Conservation (phyloP, 1,140 invertebrate genomes). For the Antheraea pernyi region DNA sequence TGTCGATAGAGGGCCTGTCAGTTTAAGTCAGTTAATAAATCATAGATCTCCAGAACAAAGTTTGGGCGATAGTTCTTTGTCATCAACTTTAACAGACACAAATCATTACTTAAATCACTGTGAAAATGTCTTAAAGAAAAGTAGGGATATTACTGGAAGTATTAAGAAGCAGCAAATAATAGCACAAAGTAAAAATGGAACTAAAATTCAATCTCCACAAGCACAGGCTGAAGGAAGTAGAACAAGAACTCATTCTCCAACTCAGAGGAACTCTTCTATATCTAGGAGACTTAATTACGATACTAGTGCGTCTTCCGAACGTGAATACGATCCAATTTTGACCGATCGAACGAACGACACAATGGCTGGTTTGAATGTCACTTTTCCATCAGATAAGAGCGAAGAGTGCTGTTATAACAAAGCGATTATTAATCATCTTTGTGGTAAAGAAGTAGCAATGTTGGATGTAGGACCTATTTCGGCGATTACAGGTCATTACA, state of each 20-base stretch:
- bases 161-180: constrained; percentile 43
- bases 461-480: constrained; percentile 11
- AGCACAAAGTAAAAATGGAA: constrained; percentile 23
- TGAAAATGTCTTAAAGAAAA: constrained; percentile 57
- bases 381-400: constrained; percentile 65
- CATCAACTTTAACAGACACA: constrained; percentile 57
- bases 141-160: constrained; percentile 57
- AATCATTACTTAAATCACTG: constrained; percentile 61
- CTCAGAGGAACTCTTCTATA: constrained; percentile 35
- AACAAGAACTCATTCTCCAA: constrained; percentile 49
- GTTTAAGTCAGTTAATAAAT: constrained; percentile 66
- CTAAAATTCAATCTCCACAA: constrained; percentile 31
- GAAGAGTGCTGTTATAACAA: constrained; percentile 33
- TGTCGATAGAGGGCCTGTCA: constrained; percentile 54
- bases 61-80: constrained; percentile 38
- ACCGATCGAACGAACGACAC: constrained; percentile 75
- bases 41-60: constrained; percentile 38
- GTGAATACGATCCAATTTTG: constrained; percentile 59
- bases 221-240: constrained; percentile 30
- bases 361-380: constrained; percentile 72
- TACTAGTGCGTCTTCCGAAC: constrained; percentile 52
- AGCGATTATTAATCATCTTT: constrained; percentile 15
- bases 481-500: neutral
- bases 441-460: constrained; percentile 13
- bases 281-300: constrained; percentile 55